phyloP scores from a whole-genome alignment of 2,888 invertebrate species.

The Keiferia lycopersicella region DNA sequence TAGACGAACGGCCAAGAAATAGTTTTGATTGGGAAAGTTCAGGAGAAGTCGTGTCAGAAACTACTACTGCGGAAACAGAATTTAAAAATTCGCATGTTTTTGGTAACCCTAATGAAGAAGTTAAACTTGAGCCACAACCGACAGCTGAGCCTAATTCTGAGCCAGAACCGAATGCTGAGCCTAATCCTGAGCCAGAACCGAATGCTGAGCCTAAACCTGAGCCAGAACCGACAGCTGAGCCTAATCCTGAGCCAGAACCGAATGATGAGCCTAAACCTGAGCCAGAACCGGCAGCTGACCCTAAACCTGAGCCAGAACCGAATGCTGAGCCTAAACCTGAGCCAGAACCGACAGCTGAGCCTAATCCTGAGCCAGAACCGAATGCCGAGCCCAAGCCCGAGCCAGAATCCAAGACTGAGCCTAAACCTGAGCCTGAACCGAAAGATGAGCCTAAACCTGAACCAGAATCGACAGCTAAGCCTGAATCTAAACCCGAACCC shows the following conservation, averaged over 20 bases:
- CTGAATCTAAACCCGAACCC: too few species aligned
- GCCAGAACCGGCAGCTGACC: too few species aligned
- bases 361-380: conserved; percentile 30
- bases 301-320: too few species aligned
- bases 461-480: too few species aligned
- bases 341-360: conserved; percentile 31
- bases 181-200: conserved; percentile 30
- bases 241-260: conserved; percentile 44
- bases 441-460: too few species aligned
- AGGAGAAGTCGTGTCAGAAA: conserved; percentile 46
- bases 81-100: conserved; percentile 62
- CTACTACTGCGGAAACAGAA: conserved; percentile 55
- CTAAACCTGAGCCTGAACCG: conserved; percentile 44
- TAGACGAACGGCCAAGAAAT: conserved; percentile 48
- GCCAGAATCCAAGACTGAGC: conserved; percentile 35
- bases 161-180: conserved; percentile 31
- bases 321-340: too few species aligned
- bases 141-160: too few species aligned
- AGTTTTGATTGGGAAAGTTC: conserved; percentile 62
- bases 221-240: conserved; percentile 36
- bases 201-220: conserved; percentile 38
- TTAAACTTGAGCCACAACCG: too few species aligned
- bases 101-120: conserved; percentile 46
- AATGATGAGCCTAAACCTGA: too few species aligned
- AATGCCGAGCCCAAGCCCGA: conserved; percentile 38